A percentile compares a stretch with the other conserved stretches of the same genome.
These are phyloP conservation scores for Acanthosepion esculentum DNA, from an alignment of 2,888 invertebrate species.

Conservation along the genomic window DNA sequence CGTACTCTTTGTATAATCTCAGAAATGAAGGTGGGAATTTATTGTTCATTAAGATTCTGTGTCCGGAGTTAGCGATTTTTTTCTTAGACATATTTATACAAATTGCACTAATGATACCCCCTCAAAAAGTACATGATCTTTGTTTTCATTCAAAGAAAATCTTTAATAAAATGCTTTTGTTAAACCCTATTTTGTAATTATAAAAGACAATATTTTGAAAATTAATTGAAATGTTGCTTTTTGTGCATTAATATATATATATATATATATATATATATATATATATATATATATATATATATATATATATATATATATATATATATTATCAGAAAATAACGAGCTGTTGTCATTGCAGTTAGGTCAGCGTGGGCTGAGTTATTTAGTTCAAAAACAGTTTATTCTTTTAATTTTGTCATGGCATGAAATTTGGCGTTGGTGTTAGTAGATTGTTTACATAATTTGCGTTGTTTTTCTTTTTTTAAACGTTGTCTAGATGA, in stretches of 20 bases:
- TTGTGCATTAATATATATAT: neutral
- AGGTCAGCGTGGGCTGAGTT: neutral
- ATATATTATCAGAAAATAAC: neutral
- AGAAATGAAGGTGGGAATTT: too few relatives aligned
- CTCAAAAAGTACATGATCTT: neutral
- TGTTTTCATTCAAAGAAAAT: neutral
- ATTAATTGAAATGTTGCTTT: neutral
- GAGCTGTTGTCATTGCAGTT: neutral
- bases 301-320: too few relatives aligned
- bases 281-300: too few relatives aligned
- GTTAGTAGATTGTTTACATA: neutral
- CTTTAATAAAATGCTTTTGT: neutral
- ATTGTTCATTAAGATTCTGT: too few relatives aligned
- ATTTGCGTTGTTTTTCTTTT: neutral
- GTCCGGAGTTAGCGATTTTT: too few relatives aligned
- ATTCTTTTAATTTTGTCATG: neutral
- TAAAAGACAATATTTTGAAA: neutral
- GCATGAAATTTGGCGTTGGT: neutral
- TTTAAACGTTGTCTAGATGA: neutral
- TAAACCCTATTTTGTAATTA: neutral
- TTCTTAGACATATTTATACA: neutral
- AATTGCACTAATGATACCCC: neutral
- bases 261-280: too few relatives aligned
- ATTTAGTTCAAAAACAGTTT: neutral
- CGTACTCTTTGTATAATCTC: too few relatives aligned